Percentiles rank a stretch among this genome's conserved stretches.
Conservation (phyloP, 2,888 invertebrate genomes). For the Megastigmus dorsalis region DNA sequence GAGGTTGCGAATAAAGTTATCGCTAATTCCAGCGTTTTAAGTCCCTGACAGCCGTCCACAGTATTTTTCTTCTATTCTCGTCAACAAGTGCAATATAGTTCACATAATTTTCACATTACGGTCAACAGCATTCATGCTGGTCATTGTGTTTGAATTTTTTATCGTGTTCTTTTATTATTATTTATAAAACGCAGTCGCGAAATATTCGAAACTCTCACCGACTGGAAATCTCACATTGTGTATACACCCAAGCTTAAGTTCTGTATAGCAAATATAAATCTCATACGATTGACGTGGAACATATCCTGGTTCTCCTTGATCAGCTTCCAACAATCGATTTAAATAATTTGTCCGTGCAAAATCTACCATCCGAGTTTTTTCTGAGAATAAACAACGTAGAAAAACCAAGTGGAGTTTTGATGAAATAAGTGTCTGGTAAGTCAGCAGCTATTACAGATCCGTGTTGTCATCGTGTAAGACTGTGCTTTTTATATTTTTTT, state of each 20-base stretch:
- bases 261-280: constrained; percentile 50
- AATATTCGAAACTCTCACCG: constrained; percentile 38
- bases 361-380: constrained; percentile 37
- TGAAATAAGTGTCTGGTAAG: constrained; percentile 33
- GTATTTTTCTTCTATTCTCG: constrained; percentile 19
- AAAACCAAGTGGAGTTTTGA: constrained; percentile 34
- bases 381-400: constrained; percentile 34
- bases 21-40: constrained; percentile 43
- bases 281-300: constrained; percentile 23
- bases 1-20: constrained; percentile 36
- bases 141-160: constrained; percentile 27
- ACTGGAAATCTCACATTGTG: constrained; percentile 25
- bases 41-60: constrained; percentile 43
- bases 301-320: constrained; percentile 2
- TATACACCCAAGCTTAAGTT: constrained; percentile 33
- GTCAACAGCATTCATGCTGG: constrained; percentile 34
- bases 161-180: constrained; percentile 1
- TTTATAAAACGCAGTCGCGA: constrained; percentile 49
- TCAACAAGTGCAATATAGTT: constrained; percentile 45
- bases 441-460: constrained; percentile 36
- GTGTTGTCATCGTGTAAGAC: constrained; percentile 15
- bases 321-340: constrained; percentile 1
- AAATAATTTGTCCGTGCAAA: constrained; percentile 44
- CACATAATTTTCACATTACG: constrained; percentile 44
- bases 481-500: constrained; percentile 12